Percentiles rank a stretch among this genome's conserved stretches.
These are phyloP conservation scores for Malurus alboscapulatus DNA, from an alignment of 2,113 vertebrate genomes.

Conservation along the genomic window DNA sequence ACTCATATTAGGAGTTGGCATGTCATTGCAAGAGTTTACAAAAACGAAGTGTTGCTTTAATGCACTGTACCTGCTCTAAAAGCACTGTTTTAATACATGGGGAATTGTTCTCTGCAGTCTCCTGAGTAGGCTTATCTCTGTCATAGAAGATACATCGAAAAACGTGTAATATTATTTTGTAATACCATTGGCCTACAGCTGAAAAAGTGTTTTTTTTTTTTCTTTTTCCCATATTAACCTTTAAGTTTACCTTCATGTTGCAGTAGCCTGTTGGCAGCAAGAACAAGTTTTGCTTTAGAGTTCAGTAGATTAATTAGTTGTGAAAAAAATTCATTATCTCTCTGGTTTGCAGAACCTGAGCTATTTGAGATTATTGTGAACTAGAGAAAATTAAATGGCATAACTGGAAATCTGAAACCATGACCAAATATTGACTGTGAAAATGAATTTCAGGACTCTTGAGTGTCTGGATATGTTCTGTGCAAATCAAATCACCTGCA, in stretches of 20 bases:
- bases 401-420: not conserved
- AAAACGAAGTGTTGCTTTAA: not conserved
- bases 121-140: not conserved
- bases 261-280: not conserved
- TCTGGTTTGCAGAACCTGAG: not conserved
- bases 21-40: not conserved
- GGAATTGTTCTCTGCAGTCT: not conserved
- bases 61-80: not conserved
- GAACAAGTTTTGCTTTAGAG: not conserved
- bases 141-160: not conserved
- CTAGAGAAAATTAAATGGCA: not conserved
- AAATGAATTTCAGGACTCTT: conserved; percentile 30
- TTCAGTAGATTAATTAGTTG: not conserved
- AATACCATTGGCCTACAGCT: not conserved
- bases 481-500: not conserved
- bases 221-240: not conserved
- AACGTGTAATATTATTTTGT: not conserved
- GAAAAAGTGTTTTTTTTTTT: not conserved
- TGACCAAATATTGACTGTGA: not conserved
- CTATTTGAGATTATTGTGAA: not conserved
- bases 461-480: not conserved
- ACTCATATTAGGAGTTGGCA: not conserved
- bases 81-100: not conserved
- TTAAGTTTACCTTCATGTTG: not conserved
- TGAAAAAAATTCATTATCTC: not conserved